Evolutionary conservation across 2,888 invertebrate genomes (phyloP), one percentile per base, ranked within the genome.

Genomic region (Harpalus rubripes): DNA sequence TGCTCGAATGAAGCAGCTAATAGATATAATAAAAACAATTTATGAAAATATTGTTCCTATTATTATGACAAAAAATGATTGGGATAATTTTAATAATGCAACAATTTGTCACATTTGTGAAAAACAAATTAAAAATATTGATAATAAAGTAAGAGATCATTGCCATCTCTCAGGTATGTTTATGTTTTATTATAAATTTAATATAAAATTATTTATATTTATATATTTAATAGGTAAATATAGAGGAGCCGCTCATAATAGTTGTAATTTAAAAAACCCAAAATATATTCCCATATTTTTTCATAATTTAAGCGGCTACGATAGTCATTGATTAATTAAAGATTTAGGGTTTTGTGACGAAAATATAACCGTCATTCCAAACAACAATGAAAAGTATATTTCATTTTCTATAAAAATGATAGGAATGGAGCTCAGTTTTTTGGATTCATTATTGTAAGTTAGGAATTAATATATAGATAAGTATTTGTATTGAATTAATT

Each of bases 361-460:
- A 6, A 88, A 88, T 8, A n/a, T 89, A 3, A 85, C 65, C 7
- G 58, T 90, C 3, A 86, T 90, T 52, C 87, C 90, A 0, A 65
- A 87, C 22, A 89, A 88, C 76, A 89, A 89, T 78, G 89, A 91
- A 86, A 87, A 87, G 84, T 90, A 88, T 80, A 88, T 89, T 61
- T 88, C 88, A 5, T 89, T 90, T 83, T 87, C 87, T 3, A 88
- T 88, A 81, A 81, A 85, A 72, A 76, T 86, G 10, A 22, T 8
- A 22, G 22, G 22, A 7, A 85, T 85, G 58, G 59, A 86, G 76
- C 65, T 86, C 15, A 59, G 86, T 56, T 88, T 81, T 86, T 85
- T 88, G 81, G 88, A 86, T 22, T 74, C 74, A 81, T 88, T 22
- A 10, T 10, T 16, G 61, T 22, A 61, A 16, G 7, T 61, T 22